Evolutionary conservation across 2,797 vertebrate genomes (phyloP).

Genomic region (Sus cebifrons): DNA sequence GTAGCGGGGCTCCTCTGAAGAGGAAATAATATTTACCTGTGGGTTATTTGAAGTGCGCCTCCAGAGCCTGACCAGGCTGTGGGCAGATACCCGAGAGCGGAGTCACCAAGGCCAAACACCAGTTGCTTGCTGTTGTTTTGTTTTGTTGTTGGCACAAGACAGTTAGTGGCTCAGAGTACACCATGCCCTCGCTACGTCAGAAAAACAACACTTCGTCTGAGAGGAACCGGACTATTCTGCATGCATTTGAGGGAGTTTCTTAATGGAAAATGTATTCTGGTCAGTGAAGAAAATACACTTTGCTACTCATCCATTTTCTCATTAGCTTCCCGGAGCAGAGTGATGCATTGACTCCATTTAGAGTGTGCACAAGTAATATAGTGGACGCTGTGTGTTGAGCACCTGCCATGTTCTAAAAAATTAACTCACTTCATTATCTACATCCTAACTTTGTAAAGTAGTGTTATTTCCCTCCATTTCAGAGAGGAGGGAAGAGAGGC

Average conservation of each 20-base stretch:
- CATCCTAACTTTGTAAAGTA: background rate
- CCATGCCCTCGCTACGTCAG: slow-evolving; percentile 21
- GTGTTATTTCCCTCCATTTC: background rate
- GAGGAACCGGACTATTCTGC: background rate
- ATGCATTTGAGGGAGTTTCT: background rate
- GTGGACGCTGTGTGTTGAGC: background rate
- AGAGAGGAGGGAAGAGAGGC: background rate
- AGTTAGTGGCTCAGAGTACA: slow-evolving; percentile 57
- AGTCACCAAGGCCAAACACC: background rate
- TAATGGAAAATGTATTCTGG: background rate
- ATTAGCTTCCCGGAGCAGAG: background rate
- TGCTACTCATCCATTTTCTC: slow-evolving; percentile 1
- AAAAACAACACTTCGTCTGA: slow-evolving; percentile 8
- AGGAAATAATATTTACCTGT: slow-evolving; percentile 48
- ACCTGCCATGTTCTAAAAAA: background rate
- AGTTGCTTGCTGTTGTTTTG: background rate
- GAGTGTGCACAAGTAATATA: background rate
- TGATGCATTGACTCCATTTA: background rate
- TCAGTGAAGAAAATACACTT: slow-evolving; percentile 32
- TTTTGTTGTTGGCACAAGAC: slow-evolving; percentile 49
- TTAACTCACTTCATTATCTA: background rate
- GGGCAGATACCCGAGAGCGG: slow-evolving; percentile 5
- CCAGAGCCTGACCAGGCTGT: background rate
- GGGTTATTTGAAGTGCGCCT: background rate
- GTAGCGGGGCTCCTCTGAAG: slow-evolving; percentile 72